Percentiles rank a stretch among this genome's conserved stretches.
Conservation (phyloP, 1,140 invertebrate genomes). For the Drosophila biarmipes region DNA sequence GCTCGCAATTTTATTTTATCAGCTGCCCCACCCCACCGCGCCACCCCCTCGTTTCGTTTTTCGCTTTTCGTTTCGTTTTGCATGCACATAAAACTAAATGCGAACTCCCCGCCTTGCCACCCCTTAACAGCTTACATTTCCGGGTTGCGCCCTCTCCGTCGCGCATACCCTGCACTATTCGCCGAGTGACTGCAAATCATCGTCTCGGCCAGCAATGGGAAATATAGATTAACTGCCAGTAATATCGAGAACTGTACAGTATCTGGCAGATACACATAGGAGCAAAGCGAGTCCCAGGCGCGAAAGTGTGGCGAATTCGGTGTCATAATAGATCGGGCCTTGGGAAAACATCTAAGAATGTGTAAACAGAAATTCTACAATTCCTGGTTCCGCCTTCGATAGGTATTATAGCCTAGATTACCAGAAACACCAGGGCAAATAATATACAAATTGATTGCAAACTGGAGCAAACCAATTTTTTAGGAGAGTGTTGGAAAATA, state of each 20-base stretch:
- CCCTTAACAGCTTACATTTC: conserved; percentile 39
- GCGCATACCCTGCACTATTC: conserved; percentile 7
- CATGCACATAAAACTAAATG: conserved; percentile 80
- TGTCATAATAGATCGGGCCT: conserved; percentile 38
- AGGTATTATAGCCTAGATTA: neutral
- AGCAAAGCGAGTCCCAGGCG: neutral
- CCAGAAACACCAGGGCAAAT: neutral
- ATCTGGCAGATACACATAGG: neutral
- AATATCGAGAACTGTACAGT: conserved; percentile 21
- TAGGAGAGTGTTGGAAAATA: too few species aligned
- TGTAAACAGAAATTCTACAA: conserved; percentile 14
- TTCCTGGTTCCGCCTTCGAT: conserved; percentile 21
- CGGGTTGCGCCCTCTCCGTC: conserved; percentile 27
- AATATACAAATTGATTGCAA: neutral
- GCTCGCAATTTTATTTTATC: conserved; percentile 78
- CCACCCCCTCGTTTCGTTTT: conserved; percentile 21
- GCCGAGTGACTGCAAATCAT: conserved; percentile 31
- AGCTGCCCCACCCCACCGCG: conserved; percentile 57
- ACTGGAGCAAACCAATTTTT: neutral
- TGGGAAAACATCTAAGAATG: conserved; percentile 20
- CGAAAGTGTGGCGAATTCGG: conserved; percentile 52
- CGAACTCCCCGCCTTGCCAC: conserved; percentile 5
- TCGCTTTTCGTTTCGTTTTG: conserved; percentile 75
- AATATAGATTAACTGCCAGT: conserved; percentile 33
- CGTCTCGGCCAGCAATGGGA: conserved; percentile 20